Conservation (phyloP, 2,888 invertebrate genomes). For the Blera fallax region DNA sequence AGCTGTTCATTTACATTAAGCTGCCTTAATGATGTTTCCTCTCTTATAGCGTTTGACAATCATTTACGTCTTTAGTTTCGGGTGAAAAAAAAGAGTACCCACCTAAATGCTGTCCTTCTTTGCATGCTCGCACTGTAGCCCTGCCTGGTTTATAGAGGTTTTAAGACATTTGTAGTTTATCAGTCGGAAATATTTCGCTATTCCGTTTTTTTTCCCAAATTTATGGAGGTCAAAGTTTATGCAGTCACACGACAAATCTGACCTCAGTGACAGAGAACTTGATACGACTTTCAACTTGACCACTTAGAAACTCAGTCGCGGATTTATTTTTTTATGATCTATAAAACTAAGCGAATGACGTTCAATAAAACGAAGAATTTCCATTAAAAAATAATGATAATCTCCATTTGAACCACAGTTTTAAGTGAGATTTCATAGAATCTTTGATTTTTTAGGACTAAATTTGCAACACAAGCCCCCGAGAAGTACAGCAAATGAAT, state of each 20-base stretch:
- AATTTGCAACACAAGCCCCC: background rate
- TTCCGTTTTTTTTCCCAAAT: background rate
- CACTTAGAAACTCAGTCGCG: background rate
- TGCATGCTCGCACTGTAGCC: background rate
- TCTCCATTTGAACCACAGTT: background rate
- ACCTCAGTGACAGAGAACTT: background rate
- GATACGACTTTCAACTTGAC: background rate
- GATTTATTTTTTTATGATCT: background rate
- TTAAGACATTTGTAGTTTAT: background rate
- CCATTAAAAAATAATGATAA: background rate
- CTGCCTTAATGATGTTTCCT: too few relatives aligned
- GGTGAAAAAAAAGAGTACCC: too few relatives aligned
- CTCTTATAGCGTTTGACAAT: too few relatives aligned
- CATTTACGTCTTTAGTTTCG: too few relatives aligned
- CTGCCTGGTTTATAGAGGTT: background rate
- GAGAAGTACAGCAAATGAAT: conserved; percentile 9
- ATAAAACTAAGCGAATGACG: background rate
- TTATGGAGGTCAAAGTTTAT: background rate
- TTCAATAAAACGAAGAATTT: background rate
- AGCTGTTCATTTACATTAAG: too few relatives aligned
- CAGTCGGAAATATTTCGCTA: background rate
- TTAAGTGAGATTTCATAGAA: background rate
- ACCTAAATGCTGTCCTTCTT: background rate
- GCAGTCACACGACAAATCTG: background rate
- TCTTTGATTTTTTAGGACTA: background rate